phyloP scores from a whole-genome alignment of 2,797 vertebrate genomes.

The Oreortyx pictus region DNA sequence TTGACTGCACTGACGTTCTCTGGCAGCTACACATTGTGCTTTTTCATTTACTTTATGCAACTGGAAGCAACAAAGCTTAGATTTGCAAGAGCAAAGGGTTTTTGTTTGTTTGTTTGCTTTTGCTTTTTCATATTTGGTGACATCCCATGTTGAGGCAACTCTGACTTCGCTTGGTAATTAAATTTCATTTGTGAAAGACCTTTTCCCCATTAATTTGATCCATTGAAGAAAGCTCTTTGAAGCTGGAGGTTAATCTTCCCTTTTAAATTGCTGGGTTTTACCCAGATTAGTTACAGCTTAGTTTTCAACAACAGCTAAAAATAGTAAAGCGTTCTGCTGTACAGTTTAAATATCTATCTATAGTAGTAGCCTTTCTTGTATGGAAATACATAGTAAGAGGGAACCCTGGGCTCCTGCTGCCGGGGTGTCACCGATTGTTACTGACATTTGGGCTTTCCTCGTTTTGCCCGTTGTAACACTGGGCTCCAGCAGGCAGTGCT shows the following conservation, averaged over 20 bases:
- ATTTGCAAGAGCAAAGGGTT: neutral
- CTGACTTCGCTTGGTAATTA: conserved; percentile 67
- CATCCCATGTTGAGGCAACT: conserved; percentile 28
- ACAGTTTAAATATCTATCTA: conserved; percentile 58
- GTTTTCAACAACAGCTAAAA: conserved; percentile 68
- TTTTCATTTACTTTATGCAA: conserved; percentile 26
- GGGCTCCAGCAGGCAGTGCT: neutral
- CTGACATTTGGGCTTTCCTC: neutral
- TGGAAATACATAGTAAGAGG: neutral
- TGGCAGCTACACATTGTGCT: neutral
- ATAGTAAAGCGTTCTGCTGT: conserved; percentile 52
- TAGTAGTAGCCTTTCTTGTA: conserved; percentile 57
- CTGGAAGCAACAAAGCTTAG: neutral
- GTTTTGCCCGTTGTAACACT: neutral
- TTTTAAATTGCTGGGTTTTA: conserved; percentile 65
- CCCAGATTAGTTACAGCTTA: conserved; percentile 66
- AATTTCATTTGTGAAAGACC: conserved; percentile 49
- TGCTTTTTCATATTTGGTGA: conserved; percentile 6
- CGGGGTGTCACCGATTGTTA: neutral
- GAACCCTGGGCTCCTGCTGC: neutral
- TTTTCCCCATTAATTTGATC: conserved; percentile 69
- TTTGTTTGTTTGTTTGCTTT: neutral
- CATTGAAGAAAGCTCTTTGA: conserved; percentile 64
- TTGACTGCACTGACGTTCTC: neutral
- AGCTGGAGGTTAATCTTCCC: conserved; percentile 65